phyloP scores from a whole-genome alignment of 2,797 vertebrate genomes.

The Xenopus petersii region DNA sequence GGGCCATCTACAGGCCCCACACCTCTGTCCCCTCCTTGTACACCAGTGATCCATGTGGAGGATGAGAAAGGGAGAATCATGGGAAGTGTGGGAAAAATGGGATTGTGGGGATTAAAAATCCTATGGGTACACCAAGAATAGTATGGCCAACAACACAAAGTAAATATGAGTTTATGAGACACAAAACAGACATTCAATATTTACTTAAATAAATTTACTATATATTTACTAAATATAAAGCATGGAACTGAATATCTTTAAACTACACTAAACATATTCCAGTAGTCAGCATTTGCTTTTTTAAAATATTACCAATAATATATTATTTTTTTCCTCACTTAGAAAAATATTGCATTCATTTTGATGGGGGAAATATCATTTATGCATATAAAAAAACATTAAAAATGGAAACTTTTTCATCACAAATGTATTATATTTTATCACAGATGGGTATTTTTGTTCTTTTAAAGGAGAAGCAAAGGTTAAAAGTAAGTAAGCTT shows the following conservation, averaged over 20 bases:
- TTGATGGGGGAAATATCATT: conserved; percentile 58
- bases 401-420: conserved; percentile 49
- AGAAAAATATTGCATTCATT: conserved; percentile 62
- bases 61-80: no score
- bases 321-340: conserved; percentile 53
- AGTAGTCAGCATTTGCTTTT: conserved; percentile 17
- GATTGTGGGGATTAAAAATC: no score
- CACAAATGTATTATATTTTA: conserved; percentile 15
- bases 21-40: no score
- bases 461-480: no score
- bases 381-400: conserved; percentile 52
- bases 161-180: no score
- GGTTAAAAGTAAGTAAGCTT: no score
- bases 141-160: neutral
- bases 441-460: neutral
- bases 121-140: no score
- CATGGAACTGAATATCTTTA: conserved; percentile 22
- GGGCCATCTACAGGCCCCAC: no score
- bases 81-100: no score
- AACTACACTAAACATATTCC: conserved; percentile 37
- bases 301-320: conserved; percentile 50
- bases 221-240: no score
- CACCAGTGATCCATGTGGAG: no score
- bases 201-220: no score
- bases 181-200: neutral